phyloP scores from a whole-genome alignment of 2,113 vertebrate species.

The Indri indri region DNA sequence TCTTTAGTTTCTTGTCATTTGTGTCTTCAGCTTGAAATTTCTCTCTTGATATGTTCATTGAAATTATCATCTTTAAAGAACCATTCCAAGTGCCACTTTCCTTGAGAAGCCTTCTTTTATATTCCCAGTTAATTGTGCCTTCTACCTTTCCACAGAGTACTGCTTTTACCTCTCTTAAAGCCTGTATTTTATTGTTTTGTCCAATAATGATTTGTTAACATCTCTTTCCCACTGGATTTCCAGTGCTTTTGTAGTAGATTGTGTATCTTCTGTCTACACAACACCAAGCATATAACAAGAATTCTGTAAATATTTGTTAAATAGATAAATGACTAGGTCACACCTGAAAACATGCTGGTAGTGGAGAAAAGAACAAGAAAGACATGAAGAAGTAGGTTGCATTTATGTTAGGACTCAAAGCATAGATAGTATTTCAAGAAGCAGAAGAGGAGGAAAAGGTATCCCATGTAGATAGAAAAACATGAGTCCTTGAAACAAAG shows the following conservation, averaged over 20 bases:
- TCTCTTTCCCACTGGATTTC: neutral
- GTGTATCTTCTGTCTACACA: neutral
- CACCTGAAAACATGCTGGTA: neutral
- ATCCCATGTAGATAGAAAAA: neutral
- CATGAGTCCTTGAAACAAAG: neutral
- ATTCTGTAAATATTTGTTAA: constrained; percentile 39
- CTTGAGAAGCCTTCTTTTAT: constrained; percentile 13
- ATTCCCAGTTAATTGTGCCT: neutral
- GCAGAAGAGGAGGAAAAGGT: neutral
- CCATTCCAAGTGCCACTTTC: neutral
- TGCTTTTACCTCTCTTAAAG: neutral
- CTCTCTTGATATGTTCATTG: neutral
- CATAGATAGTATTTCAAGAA: constrained; percentile 23
- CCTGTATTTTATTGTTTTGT: constrained; percentile 13
- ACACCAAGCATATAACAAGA: neutral
- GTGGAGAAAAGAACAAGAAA: constrained; percentile 19
- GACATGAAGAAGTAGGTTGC: neutral
- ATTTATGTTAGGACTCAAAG: neutral
- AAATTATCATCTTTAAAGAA: constrained; percentile 28
- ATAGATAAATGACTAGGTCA: neutral
- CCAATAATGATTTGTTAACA: neutral
- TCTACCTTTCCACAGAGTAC: neutral
- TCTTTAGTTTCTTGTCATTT: neutral
- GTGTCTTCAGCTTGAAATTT: neutral
- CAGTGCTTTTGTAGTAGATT: neutral